Conservation (phyloP, 2,113 vertebrate species). For the Dolichallabes microphthalmus region DNA sequence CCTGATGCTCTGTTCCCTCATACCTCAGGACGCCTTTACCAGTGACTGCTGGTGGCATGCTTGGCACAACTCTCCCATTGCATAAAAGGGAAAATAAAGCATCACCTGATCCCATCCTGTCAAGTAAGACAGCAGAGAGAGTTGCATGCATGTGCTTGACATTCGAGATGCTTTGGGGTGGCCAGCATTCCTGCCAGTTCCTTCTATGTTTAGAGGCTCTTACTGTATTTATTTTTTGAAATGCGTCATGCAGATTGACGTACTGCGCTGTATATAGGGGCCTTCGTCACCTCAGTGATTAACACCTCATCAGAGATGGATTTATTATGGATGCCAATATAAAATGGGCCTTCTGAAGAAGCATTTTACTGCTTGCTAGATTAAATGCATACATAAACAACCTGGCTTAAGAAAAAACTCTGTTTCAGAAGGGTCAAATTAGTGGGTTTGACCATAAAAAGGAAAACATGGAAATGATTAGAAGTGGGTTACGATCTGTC, state of each 20-base stretch:
- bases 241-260: not conserved
- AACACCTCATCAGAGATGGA: not conserved
- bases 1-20: not conserved
- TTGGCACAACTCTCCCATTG: constrained; percentile 35
- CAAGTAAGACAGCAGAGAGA: constrained; percentile 47
- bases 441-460: too few species aligned
- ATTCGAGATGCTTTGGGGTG: constrained; percentile 53
- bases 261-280: not conserved
- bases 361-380: not conserved
- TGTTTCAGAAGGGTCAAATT: too few species aligned
- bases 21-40: constrained; percentile 37
- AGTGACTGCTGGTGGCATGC: constrained; percentile 6
- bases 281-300: not conserved
- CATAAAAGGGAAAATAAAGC: constrained; percentile 37
- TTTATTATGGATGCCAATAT: too few species aligned
- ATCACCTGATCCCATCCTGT: constrained; percentile 55
- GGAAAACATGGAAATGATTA: too few species aligned
- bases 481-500: too few species aligned
- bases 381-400: not conserved
- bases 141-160: constrained; percentile 43
- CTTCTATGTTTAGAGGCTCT: constrained; percentile 10
- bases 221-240: constrained; percentile 30
- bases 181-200: not conserved
- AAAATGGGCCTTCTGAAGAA: not conserved
- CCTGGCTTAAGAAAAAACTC: too few species aligned